Evolutionary conservation across 2,113 vertebrate species (phyloP).

Genomic region (Chlamydotis undulata): DNA sequence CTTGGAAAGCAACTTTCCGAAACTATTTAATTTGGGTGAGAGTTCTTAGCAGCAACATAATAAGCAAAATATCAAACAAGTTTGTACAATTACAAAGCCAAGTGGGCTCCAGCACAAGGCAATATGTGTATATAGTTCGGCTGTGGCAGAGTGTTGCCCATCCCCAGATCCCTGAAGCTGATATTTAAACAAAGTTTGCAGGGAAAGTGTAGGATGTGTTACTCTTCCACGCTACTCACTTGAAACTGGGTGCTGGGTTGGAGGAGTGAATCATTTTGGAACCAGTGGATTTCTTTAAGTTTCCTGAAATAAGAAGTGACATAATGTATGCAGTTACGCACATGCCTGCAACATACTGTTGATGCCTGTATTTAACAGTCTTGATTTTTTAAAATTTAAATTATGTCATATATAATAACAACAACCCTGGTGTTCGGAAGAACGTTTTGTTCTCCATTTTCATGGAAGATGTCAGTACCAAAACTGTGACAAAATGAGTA

Average conservation of each 20-base stretch:
- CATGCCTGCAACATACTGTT: neutral
- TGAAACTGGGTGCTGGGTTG: neutral
- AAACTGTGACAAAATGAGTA: neutral
- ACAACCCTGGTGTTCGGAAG: neutral
- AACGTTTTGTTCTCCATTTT: neutral
- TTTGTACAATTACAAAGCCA: constrained; percentile 4
- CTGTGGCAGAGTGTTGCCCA: neutral
- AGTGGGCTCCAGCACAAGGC: neutral
- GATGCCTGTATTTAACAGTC: neutral
- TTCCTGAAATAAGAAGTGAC: constrained; percentile 26
- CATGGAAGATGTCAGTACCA: neutral
- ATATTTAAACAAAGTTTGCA: constrained; percentile 30
- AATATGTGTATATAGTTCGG: neutral
- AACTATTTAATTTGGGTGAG: constrained; percentile 17
- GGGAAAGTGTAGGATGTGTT: constrained; percentile 18
- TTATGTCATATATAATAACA: neutral
- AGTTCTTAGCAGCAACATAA: constrained; percentile 13
- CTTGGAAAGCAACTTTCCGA: neutral
- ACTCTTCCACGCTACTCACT: neutral
- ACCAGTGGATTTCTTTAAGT: neutral
- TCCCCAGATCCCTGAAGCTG: neutral
- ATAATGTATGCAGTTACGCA: neutral
- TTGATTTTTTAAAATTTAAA: neutral
- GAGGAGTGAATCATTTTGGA: constrained; percentile 24
- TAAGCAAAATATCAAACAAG: constrained; percentile 25